Percentiles rank a stretch among this genome's conserved stretches.
Conservation (phyloP, 2,797 vertebrate genomes). For the Trematomus bernacchii region DNA sequence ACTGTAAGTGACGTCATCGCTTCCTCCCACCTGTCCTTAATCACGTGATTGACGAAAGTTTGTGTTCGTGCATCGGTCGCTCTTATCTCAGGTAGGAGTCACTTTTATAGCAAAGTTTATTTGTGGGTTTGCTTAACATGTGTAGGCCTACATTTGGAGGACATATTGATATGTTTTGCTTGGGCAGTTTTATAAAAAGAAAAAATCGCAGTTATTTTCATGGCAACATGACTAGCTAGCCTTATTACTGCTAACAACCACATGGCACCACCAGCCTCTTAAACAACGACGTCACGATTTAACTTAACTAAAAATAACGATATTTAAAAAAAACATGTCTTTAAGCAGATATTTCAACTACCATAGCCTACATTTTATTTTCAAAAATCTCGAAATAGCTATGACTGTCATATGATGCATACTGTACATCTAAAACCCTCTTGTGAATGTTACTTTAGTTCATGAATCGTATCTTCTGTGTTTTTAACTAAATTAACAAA, state of each 20-base stretch:
- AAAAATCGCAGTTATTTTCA: neutral
- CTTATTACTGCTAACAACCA: rapidly evolving
- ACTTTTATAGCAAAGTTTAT: neutral
- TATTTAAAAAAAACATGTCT: too few relatives aligned
- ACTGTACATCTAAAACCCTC: neutral
- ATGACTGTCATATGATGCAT: neutral
- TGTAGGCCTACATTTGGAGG: neutral
- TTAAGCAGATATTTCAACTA: too few relatives aligned
- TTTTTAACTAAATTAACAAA: neutral
- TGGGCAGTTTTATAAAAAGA: neutral
- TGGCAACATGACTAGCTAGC: neutral
- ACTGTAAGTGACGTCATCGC: neutral
- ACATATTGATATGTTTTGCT: neutral
- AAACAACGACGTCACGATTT: neutral
- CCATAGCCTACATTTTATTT: too few relatives aligned
- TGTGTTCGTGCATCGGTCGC: neutral
- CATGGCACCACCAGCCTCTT: neutral
- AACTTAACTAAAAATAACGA: too few relatives aligned
- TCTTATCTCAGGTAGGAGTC: neutral
- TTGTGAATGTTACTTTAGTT: neutral
- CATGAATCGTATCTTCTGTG: neutral
- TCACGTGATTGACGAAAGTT: neutral
- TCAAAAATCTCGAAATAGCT: neutral
- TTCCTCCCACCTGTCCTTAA: neutral
- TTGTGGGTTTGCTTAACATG: neutral